Evolutionary conservation across 2,113 vertebrate genomes (phyloP), one percentile per base, ranked within the genome.

Genomic region (Mormyrus lacerda): DNA sequence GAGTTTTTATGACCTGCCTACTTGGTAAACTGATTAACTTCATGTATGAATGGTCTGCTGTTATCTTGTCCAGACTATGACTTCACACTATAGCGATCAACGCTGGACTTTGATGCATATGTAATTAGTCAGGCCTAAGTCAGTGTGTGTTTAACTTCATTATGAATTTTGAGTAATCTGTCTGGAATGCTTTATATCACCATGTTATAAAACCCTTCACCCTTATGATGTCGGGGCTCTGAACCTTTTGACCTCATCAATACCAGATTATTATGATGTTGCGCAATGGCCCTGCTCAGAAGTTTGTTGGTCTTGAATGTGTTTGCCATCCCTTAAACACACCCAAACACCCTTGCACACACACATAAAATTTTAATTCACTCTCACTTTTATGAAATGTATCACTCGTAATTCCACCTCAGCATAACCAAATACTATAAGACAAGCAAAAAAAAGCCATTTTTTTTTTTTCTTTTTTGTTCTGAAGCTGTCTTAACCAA

Each of bases 21-120:
- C 50, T 87, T 87, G 47, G 85, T 48, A 87, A 53, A 51, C 48
- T 31, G 27, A 24, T 51, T 53, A 45, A 47, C 7, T 47, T 84
- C 35, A 84, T 1, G 15, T 35, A 35, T 51, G 2, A 51, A 86
- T 86, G n/a, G 27, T 48, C 48, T 27, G 47, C 24, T 53, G 48
- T 76, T 55, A 50, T 88, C 87, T 88, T 8, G 55, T n/a, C 27
- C 44, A 69, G 58, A 44, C 73, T 89, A 21, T 89, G 69, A 85
- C 50, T 53, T 35, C 39, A 61, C 13, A 86, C 53, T 27, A 73
- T 85, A 47, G 83, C 7, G 24, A 48, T 85, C 31, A 86, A 6
- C 0, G 10, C 5, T 48, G 45, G 39, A 48, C 82, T 86, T 85
- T 42, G 44, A 89, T 8, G 35, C 2, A 44, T 31, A 47, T 58